phyloP scores from a whole-genome alignment of 2,888 invertebrate species.

The Spodoptera exigua region DNA sequence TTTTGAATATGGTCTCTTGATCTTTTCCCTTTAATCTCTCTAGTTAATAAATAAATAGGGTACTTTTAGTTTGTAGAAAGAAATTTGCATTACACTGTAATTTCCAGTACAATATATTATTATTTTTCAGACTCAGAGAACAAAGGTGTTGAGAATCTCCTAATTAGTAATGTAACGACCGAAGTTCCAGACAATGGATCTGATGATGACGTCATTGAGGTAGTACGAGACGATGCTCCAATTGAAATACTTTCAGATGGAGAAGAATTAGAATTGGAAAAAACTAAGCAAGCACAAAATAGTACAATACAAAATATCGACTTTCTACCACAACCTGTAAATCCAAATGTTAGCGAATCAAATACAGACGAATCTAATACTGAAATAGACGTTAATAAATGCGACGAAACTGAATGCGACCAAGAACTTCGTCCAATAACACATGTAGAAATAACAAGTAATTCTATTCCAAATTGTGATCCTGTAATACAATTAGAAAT shows the following conservation, averaged over 20 bases:
- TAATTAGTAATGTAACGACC: conserved; percentile 63
- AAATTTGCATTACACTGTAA: neutral
- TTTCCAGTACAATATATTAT: neutral
- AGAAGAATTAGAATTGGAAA: conserved; percentile 76
- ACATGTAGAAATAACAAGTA: conserved; percentile 45
- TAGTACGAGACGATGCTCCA: conserved; percentile 82
- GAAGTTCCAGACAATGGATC: conserved; percentile 69
- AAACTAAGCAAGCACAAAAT: conserved; percentile 50
- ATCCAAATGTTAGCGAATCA: conserved; percentile 41
- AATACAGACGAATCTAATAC: conserved; percentile 35
- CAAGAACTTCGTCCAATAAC: conserved; percentile 65
- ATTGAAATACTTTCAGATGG: conserved; percentile 84
- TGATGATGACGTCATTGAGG: conserved; percentile 85
- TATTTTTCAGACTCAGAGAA: conserved; percentile 24
- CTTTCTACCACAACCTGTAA: conserved; percentile 61
- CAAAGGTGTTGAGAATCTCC: conserved; percentile 33
- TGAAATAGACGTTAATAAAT: conserved; percentile 51
- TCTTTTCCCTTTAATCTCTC: neutral
- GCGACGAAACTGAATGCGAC: conserved; percentile 51
- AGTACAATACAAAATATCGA: conserved; percentile 53
- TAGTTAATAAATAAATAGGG: neutral
- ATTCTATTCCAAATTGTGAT: conserved; percentile 33
- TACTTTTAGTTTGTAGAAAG: neutral
- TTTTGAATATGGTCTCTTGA: conserved; percentile 24
- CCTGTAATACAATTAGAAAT: conserved; percentile 23